phyloP scores from a whole-genome alignment of 2,113 vertebrate species.

The Marmota flaviventris region DNA sequence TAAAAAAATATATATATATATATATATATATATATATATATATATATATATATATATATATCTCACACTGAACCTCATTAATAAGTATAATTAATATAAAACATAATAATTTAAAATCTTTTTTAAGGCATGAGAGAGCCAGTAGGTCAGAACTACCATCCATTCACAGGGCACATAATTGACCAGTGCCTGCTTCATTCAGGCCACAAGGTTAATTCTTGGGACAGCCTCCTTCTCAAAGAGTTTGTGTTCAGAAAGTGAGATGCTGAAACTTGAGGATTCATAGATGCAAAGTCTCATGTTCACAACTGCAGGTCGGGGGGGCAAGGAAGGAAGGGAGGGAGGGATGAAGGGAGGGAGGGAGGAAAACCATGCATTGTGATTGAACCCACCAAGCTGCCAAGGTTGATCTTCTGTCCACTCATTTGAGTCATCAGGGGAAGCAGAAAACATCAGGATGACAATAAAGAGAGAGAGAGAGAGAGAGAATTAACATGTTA shows the following conservation, averaged over 20 bases:
- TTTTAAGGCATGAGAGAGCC: not conserved
- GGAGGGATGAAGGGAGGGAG: not conserved
- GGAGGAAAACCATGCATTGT: not conserved
- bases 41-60: too few species aligned
- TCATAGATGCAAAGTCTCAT: not conserved
- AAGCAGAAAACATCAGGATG: not conserved
- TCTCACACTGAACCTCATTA: not conserved
- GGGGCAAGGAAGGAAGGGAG: not conserved
- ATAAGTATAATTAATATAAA: not conserved
- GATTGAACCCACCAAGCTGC: conserved; percentile 23
- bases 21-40: too few species aligned
- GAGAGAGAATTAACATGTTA: conserved; percentile 68
- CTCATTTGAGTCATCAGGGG: not conserved
- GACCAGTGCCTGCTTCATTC: not conserved
- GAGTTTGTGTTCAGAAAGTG: not conserved
- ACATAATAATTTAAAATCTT: not conserved
- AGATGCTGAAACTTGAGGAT: not conserved
- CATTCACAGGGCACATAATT: not conserved
- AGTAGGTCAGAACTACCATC: not conserved
- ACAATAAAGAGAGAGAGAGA: not conserved
- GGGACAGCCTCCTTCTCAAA: not conserved
- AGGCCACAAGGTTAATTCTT: not conserved
- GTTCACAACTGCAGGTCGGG: not conserved
- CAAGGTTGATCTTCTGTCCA: not conserved
- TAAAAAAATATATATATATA: too few species aligned